Conservation (phyloP, 2,113 vertebrate species). For the Myrmophylax atrothorax region DNA sequence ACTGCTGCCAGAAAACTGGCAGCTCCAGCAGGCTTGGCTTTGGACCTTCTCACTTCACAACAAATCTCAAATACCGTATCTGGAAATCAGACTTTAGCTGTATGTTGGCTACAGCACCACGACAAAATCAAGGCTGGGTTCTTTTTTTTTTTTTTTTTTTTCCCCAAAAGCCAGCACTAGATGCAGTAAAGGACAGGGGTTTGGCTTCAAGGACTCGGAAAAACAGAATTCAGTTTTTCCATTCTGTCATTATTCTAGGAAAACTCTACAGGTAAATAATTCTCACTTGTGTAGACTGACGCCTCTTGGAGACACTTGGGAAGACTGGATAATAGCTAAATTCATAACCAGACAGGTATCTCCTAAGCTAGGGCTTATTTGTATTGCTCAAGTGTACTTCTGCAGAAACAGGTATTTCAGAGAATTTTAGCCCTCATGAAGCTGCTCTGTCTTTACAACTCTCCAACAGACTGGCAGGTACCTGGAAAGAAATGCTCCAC, state of each 20-base stretch:
- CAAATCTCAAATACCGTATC: not conserved
- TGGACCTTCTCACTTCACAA: conserved; percentile 1
- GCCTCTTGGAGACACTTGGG: not conserved
- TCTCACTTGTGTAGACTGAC: not conserved
- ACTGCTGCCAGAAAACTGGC: not conserved
- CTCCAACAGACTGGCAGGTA: not conserved
- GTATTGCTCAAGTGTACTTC: not conserved
- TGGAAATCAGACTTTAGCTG: conserved; percentile 21
- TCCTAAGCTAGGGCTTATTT: not conserved
- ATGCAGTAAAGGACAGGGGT: not conserved
- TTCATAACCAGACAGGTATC: not conserved
- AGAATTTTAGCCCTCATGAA: conserved; percentile 3
- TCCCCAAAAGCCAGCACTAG: not conserved
- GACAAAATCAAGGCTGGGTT: not conserved
- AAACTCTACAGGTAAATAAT: not conserved
- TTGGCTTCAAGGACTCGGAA: not conserved
- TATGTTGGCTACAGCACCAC: not conserved
- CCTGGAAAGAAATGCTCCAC: not conserved
- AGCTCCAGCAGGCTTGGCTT: conserved; percentile 12
- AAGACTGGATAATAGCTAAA: not conserved
- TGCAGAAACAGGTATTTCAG: not conserved
- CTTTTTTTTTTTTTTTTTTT: not conserved
- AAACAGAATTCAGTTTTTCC: conserved; percentile 45
- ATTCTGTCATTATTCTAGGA: conserved; percentile 2
- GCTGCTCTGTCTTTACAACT: not conserved